Conservation (phyloP, 2,888 invertebrate species). For the Nematopogon swammerdamellus region DNA sequence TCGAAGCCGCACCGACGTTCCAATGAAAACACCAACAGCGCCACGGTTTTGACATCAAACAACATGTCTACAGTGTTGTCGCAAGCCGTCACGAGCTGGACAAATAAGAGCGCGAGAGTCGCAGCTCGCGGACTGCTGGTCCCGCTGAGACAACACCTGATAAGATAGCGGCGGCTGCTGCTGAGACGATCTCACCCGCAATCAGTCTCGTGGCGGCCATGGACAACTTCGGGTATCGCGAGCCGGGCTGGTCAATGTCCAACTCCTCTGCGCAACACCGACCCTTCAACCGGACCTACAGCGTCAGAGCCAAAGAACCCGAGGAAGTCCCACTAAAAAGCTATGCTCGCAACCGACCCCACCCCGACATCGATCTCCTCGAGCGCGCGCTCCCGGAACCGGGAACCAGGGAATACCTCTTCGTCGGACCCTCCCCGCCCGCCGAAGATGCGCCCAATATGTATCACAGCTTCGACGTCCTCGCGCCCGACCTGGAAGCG, state of each 20-base stretch:
- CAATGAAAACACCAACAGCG: too few relatives aligned
- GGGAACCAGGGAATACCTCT: constrained; percentile 62
- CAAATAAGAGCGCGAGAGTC: too few relatives aligned
- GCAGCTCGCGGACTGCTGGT: too few relatives aligned
- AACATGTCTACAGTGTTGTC: too few relatives aligned
- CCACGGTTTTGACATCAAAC: too few relatives aligned
- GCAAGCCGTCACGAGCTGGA: too few relatives aligned
- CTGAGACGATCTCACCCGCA: constrained; percentile 9
- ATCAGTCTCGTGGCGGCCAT: constrained; percentile 36
- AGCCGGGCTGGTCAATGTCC: constrained; percentile 42
- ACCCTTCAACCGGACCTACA: constrained; percentile 38
- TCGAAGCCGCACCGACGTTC: too few relatives aligned
- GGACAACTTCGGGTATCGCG: constrained; percentile 65
- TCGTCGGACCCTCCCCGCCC: constrained; percentile 76
- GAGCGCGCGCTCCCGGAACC: constrained; percentile 57
- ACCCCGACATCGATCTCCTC: constrained; percentile 42
- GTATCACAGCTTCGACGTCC: constrained; percentile 73
- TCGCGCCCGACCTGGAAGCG: constrained; percentile 65
- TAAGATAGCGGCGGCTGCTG: constrained; percentile 30
- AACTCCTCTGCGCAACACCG: constrained; percentile 16
- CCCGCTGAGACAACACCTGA: constrained; percentile 16
- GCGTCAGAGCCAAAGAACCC: constrained; percentile 25
- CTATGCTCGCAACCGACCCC: constrained; percentile 25
- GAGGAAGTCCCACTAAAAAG: constrained; percentile 59
- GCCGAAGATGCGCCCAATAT: constrained; percentile 76